These are phyloP conservation scores for Sturnira hondurensis DNA, from an alignment of 2,113 vertebrate genomes.

Conservation along the genomic window DNA sequence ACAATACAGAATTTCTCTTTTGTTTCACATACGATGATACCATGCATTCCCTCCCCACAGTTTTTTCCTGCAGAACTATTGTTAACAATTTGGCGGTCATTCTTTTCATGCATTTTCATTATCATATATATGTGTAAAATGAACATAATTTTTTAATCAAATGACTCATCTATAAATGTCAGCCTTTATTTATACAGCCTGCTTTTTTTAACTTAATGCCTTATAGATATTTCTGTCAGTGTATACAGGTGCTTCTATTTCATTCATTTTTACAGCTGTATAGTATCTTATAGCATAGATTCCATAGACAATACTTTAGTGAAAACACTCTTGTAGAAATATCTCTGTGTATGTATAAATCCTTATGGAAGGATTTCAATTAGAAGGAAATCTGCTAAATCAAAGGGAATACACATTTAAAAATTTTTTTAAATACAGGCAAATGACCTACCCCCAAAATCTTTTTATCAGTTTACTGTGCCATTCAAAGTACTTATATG, in stretches of 20 bases:
- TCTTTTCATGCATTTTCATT: background rate
- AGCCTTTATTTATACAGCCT: background rate
- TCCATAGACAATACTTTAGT: background rate
- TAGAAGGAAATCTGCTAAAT: slow-evolving; percentile 18
- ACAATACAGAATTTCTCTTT: background rate
- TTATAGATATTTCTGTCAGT: background rate
- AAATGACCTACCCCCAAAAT: background rate
- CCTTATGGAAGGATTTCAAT: background rate
- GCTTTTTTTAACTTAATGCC: background rate
- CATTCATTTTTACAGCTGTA: background rate
- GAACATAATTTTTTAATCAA: background rate
- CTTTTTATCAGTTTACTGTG: background rate
- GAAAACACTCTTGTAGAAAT: background rate
- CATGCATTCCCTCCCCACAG: background rate
- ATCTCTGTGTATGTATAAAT: background rate
- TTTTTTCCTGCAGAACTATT: background rate
- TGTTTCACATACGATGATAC: background rate
- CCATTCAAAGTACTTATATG: background rate
- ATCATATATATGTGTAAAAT: background rate
- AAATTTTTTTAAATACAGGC: background rate
- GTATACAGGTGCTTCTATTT: background rate
- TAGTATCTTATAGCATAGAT: background rate
- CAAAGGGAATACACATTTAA: background rate
- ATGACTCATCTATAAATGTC: background rate
- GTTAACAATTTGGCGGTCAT: background rate